Percentiles rank a stretch among this genome's conserved stretches.
Conservation (phyloP, 2,797 vertebrate species). For the Acipenser ruthenus region DNA sequence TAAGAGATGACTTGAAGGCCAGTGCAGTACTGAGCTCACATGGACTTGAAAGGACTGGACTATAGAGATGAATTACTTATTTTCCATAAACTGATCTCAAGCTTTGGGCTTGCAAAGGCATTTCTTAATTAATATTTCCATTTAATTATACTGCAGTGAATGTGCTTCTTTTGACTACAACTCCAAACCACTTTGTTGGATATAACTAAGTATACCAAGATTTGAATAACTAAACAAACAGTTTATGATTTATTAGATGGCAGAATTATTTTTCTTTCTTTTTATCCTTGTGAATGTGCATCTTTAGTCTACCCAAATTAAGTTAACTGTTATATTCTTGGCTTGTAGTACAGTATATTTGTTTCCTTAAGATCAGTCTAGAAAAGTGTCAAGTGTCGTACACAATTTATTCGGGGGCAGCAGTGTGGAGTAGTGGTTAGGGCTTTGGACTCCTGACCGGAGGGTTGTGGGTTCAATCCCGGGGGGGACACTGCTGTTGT, state of each 20-base stretch:
- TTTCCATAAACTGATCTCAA: conserved; percentile 59
- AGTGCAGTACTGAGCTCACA: conserved; percentile 23
- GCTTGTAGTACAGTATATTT: no score
- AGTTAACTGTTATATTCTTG: no score
- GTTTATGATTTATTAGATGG: conserved; percentile 15
- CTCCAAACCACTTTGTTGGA: conserved; percentile 53
- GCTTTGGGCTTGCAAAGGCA: conserved; percentile 46
- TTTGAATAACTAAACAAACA: conserved; percentile 42
- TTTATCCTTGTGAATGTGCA: no score
- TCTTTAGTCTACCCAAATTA: no score
- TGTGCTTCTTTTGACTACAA: conserved; percentile 49
- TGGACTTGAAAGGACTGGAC: conserved; percentile 34
- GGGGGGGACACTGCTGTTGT: no score
- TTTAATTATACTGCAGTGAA: conserved; percentile 53
- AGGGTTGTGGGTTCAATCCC: no score
- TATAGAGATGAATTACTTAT: conserved; percentile 59
- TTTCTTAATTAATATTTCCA: conserved; percentile 61
- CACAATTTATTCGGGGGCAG: no score
- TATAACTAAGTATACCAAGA: conserved; percentile 56
- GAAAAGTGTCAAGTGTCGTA: no score
- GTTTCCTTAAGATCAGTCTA: no score
- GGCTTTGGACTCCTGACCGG: no score
- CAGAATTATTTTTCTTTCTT: no score
- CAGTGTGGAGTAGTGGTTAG: no score
- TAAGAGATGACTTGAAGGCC: conserved; percentile 42